Evolutionary conservation across 1,140 invertebrate genomes (phyloP), one percentile per base, ranked within the genome.

Genomic region (Drosophila orosa): DNA sequence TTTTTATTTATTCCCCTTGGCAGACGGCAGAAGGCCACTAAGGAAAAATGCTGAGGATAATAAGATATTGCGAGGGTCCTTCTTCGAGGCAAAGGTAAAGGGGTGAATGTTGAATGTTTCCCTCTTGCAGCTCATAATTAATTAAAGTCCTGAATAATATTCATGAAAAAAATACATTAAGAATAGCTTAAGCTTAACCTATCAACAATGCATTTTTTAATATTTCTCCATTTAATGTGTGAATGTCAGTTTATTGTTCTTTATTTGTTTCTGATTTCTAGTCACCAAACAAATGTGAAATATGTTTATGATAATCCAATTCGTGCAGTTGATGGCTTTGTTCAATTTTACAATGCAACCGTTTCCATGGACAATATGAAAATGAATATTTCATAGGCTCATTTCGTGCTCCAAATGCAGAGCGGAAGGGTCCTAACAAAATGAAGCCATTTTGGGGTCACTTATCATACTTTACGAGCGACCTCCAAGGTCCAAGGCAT

Each of bases 391-490:
- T 62, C 39, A 63, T 50, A 31, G 40, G 35, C 19, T 22, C 19
- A 57, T 58, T 35, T 56, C 27, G 15, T 25, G 44, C 37, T 66
- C 57, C 44, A 68, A 80, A 80, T 85, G 78, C 58, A 85, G 63
- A 61, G 61, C 60, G 19, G 60, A 47, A 72, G 24, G 37, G 56
- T 63, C 58, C 60, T 62, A 62, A 62, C 48, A 65, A 52, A 72
- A 73, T 63, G 29, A 40, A 65, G 48, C 55, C 58, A 65, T 65
- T 85, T 76, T 57, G 17, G 61, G 73, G 66, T 80, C 81, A 84
- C 81, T 84, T 84, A 85, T 85, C 80, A 84, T 80, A 85, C 77
- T 84, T 84, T 60, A 31, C 47, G 35, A 79, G 68, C 63, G 25
- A 29, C 35, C 40, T 44, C 37, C 25, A 67, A 58, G 31, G 35